phyloP scores from a whole-genome alignment of 2,888 invertebrate species.

The Synanthedon myopaeformis region DNA sequence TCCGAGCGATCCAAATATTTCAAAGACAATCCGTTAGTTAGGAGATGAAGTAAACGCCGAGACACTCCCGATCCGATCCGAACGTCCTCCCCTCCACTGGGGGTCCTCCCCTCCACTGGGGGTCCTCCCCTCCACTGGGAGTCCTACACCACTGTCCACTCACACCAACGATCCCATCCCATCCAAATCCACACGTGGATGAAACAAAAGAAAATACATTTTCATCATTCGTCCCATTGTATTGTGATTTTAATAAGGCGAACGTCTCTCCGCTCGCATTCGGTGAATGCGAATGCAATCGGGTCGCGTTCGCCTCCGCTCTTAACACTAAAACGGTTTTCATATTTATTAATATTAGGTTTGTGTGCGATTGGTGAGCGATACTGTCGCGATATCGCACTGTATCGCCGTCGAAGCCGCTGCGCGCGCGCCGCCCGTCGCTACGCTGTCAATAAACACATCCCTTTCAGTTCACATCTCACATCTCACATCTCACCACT shows the following conservation, averaged over 20 bases:
- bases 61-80: neutral
- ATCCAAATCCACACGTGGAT: slow-evolving; percentile 63
- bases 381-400: neutral
- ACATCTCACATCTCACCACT: neutral
- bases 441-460: slow-evolving; percentile 18
- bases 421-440: slow-evolving; percentile 8
- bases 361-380: no score
- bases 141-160: slow-evolving; percentile 15
- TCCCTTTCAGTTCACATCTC: slow-evolving; percentile 12
- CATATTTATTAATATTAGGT: no score
- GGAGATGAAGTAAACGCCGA: slow-evolving; percentile 1
- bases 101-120: no score
- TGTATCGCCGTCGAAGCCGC: slow-evolving; percentile 3
- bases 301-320: no score
- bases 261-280: no score
- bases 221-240: slow-evolving; percentile 34
- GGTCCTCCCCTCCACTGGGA: neutral
- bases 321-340: no score
- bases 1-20: slow-evolving; percentile 10
- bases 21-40: neutral
- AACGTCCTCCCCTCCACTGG: neutral
- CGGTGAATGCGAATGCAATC: no score
- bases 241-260: neutral
- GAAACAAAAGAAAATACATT: slow-evolving; percentile 68
- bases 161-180: slow-evolving; percentile 38